Evolutionary conservation across 1,140 invertebrate species (phyloP).

Genomic region (Muscidifurax raptorellus): DNA sequence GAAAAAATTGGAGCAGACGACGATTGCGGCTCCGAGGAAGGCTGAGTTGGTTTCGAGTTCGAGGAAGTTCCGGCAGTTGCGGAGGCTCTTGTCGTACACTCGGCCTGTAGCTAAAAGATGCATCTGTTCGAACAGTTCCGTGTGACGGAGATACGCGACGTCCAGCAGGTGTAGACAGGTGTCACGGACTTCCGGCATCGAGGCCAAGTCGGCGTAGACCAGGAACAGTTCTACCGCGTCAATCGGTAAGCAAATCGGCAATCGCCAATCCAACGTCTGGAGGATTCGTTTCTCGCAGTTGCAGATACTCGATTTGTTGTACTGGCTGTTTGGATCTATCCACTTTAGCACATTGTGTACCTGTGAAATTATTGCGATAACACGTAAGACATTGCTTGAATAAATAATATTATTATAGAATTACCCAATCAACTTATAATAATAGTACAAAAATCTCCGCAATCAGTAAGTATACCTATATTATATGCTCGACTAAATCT

Average conservation of each 20-base stretch:
- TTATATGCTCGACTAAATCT: not conserved
- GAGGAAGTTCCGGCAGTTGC: conserved; percentile 46
- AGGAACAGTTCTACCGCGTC: conserved; percentile 40
- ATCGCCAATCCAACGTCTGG: conserved; percentile 4
- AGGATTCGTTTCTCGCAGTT: conserved; percentile 18
- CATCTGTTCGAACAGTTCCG: conserved; percentile 56
- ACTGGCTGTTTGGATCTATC: conserved; percentile 20
- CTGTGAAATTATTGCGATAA: conserved; percentile 12
- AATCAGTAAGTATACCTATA: not conserved
- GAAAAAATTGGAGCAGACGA: conserved; percentile 59
- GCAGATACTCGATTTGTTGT: conserved; percentile 17
- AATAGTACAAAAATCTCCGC: too few species aligned
- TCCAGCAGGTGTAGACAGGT: conserved; percentile 33
- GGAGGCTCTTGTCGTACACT: conserved; percentile 4
- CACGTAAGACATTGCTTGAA: too few species aligned
- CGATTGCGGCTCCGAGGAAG: conserved; percentile 58
- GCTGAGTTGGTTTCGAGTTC: conserved; percentile 55
- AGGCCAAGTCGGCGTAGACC: not conserved
- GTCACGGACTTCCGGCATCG: not conserved
- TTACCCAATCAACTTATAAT: too few species aligned
- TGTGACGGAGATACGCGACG: conserved; percentile 56
- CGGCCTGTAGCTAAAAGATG: conserved; percentile 48
- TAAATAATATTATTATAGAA: not conserved
- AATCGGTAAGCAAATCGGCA: conserved; percentile 20
- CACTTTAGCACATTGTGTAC: conserved; percentile 3